Base-by-base conservation (phyloP, 1,140 invertebrate species). In the Vanessa atalanta region DNA sequence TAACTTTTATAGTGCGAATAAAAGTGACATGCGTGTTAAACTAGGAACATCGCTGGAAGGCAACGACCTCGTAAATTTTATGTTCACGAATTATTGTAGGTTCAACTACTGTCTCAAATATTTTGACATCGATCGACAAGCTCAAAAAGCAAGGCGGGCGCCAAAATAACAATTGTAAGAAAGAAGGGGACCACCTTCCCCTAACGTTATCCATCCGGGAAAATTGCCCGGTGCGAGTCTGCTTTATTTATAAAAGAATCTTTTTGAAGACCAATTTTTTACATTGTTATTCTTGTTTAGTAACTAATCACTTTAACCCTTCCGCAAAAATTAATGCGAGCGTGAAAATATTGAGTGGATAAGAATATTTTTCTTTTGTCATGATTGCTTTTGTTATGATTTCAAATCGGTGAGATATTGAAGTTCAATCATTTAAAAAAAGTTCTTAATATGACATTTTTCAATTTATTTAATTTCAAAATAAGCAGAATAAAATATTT, bases 111-210 rank as follows among this genome's bases (percentile, higher is more conserved):
- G 50, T 69, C 50, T 74, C 14, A 65, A 65, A 68, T 76, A 70
- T 73, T 78, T 73, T 77, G 77, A 69, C 76, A 84, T 82, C 79
- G 82, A 82, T 83, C 82, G 73, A 66, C 68, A 55, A 76, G 61
- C 51, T 75, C 69, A 72, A 75, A 74, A 73, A 75, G 76, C 74
- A 75, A 67, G 65, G 43, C 66, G 63, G 70, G 66, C 73, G 78
- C 65, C 72, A 83, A 87, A 88, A 89, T 83, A 86, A 85, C 87
- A 85, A 85, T 85, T 84, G 85, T 82, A 80, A 81, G 77, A 78
- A 86, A 81, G 72, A 81, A 86, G 83, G 85, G 83, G 80, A 85
- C 70, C 70, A 64, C 76, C 73, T 82, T 75, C 82, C 78, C 79
- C 78, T 79, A 84, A 85, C 80, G 77, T 78, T 82, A 79, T 82